Conservation (phyloP, 2,888 invertebrate genomes). For the Drosophila differens region DNA sequence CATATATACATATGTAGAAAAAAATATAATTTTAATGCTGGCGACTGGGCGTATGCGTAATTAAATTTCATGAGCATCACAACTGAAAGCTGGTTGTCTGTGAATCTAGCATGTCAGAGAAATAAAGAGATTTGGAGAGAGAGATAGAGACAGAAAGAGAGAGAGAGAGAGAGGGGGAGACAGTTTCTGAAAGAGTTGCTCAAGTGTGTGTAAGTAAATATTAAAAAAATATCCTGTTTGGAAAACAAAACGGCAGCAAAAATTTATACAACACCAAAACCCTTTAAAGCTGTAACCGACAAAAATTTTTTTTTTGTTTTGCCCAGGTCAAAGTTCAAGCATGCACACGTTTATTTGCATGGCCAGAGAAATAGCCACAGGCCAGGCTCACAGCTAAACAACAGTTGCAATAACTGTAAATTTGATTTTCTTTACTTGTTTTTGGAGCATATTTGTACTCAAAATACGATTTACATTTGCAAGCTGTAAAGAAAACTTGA, state of each 20-base stretch:
- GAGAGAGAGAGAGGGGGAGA: background rate
- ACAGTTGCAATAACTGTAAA: background rate
- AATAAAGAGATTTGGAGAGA: background rate
- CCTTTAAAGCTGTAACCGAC: slow-evolving; percentile 1
- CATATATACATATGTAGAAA: slow-evolving; percentile 6
- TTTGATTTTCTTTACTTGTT: background rate
- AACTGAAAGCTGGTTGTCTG: slow-evolving; percentile 63
- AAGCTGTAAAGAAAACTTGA: background rate
- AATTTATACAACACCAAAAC: background rate
- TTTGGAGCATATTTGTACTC: background rate
- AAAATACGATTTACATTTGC: background rate
- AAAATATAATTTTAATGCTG: slow-evolving; percentile 33
- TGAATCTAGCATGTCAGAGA: background rate
- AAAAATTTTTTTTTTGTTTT: background rate
- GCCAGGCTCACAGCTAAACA: background rate
- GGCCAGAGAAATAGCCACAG: slow-evolving; percentile 20
- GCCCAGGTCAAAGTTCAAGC: slow-evolving; percentile 40
- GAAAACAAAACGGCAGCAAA: slow-evolving; percentile 30
- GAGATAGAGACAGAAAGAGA: background rate
- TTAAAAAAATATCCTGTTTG: slow-evolving; percentile 26
- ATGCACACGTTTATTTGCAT: slow-evolving; percentile 23
- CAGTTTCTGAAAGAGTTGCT: background rate
- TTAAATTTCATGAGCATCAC: slow-evolving; percentile 66
- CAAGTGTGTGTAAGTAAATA: slow-evolving; percentile 2
- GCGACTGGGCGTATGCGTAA: slow-evolving; percentile 68